Percentiles rank a stretch among this genome's conserved stretches.
Conservation (phyloP, 2,797 vertebrate species). For the Hyperoplus immaculatus region DNA sequence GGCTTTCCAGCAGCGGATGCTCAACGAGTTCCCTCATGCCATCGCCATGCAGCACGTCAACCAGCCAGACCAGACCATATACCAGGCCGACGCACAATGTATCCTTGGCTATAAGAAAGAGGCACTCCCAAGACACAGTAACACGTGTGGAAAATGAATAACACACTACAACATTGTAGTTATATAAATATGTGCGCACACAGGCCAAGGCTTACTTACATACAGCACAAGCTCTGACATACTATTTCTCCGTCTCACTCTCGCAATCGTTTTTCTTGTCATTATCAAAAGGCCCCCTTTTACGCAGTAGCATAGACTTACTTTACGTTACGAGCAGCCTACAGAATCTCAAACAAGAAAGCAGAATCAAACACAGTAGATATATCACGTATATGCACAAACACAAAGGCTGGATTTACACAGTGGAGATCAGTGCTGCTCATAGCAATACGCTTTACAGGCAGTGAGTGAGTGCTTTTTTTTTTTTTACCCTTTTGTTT, state of each 20-base stretch:
- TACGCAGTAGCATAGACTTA: not conserved
- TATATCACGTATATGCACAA: not conserved
- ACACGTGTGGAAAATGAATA: not conserved
- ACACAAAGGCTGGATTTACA: not conserved
- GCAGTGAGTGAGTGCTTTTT: not conserved
- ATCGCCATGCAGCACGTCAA: conserved; percentile 99
- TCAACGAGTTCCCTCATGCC: conserved; percentile 96
- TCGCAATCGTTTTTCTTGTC: conserved; percentile 7
- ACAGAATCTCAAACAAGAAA: conserved; percentile 1
- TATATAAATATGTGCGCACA: not conserved
- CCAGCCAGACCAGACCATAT: conserved; percentile 98
- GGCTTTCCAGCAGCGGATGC: conserved; percentile 97
- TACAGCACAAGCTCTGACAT: not conserved
- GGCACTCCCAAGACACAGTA: not conserved
- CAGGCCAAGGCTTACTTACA: not conserved
- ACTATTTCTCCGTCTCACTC: not conserved
- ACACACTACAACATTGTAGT: conserved; percentile 2
- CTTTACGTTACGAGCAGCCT: not conserved
- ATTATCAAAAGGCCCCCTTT: conserved; percentile 27
- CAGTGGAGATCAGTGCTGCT: not conserved
- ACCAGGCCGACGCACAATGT: conserved; percentile 99
- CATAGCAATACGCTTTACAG: not conserved
- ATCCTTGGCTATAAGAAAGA: conserved; percentile 81
- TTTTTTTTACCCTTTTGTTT: not conserved
- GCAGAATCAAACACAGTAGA: not conserved